Percentiles rank a stretch among this genome's conserved stretches.
These are phyloP conservation scores for Drosophila parvula DNA, from an alignment of 1,140 invertebrate genomes.

Conservation along the genomic window DNA sequence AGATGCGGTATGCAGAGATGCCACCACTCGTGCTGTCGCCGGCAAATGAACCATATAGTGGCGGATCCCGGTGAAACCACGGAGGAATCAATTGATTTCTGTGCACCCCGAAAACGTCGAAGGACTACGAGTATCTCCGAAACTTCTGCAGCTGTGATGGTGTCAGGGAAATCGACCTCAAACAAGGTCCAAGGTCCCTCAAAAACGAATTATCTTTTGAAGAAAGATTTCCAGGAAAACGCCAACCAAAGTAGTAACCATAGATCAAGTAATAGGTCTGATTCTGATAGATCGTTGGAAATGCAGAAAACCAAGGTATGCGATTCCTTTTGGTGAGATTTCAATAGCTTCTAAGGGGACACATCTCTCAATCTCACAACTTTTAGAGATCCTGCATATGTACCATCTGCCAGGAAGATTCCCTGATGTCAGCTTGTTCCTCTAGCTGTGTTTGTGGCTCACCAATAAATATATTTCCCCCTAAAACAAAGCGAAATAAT, in stretches of 20 bases:
- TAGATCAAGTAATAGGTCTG: neutral
- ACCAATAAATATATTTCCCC: too few relatives aligned
- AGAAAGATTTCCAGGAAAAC: neutral
- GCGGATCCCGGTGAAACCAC: neutral
- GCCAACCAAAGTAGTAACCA: neutral
- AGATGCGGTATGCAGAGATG: neutral
- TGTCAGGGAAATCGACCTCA: neutral
- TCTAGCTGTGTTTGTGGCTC: neutral
- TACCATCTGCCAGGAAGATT: neutral
- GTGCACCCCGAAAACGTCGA: neutral
- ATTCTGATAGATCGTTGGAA: neutral
- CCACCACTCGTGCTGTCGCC: slow-evolving; percentile 2
- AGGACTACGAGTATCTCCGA: too few relatives aligned
- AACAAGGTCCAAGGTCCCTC: neutral
- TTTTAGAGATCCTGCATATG: neutral
- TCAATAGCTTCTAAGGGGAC: neutral
- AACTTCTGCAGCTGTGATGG: neutral
- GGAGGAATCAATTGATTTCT: neutral
- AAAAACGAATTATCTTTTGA: neutral
- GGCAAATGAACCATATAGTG: neutral
- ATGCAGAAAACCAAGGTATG: neutral
- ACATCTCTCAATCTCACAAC: neutral
- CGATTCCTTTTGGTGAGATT: neutral
- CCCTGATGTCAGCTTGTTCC: neutral
- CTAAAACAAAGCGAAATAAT: neutral